These are phyloP conservation scores for Cactoblastis cactorum DNA, from an alignment of 2,888 invertebrate species.

Conservation along the genomic window DNA sequence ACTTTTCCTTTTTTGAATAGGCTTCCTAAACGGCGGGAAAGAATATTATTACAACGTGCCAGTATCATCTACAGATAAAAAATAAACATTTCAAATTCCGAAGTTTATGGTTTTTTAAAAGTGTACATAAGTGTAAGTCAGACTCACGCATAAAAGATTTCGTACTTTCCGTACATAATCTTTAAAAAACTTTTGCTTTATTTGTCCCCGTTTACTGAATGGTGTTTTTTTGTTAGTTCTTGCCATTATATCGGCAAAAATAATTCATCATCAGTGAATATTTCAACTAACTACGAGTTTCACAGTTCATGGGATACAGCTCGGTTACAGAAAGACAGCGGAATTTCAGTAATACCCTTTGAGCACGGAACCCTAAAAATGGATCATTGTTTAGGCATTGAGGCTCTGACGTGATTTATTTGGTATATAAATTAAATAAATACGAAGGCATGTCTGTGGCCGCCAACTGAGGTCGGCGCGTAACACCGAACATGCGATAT, in stretches of 20 bases:
- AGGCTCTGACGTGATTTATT: background rate
- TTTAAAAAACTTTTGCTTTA: background rate
- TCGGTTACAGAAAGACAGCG: no score
- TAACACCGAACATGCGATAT: conserved; percentile 1
- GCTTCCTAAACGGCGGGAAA: background rate
- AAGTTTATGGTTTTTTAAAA: background rate
- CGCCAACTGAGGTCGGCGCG: conserved; percentile 10
- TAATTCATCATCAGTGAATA: no score
- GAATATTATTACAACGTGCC: background rate
- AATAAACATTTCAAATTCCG: background rate
- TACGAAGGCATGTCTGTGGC: conserved; percentile 5
- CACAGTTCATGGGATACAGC: no score
- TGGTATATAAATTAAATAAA: conserved; percentile 11
- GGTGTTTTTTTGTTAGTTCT: no score
- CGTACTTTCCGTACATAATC: background rate
- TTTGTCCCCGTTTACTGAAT: no score
- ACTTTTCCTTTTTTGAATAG: background rate
- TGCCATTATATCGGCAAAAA: no score
- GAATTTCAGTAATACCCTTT: no score
- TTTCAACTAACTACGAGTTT: no score
- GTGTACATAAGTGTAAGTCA: no score
- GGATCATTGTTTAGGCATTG: background rate
- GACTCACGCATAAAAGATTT: no score
- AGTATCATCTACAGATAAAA: background rate
- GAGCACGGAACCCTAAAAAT: no score